These are phyloP conservation scores for Spisula subtruncata DNA, from an alignment of 2,888 invertebrate species.

Conservation along the genomic window DNA sequence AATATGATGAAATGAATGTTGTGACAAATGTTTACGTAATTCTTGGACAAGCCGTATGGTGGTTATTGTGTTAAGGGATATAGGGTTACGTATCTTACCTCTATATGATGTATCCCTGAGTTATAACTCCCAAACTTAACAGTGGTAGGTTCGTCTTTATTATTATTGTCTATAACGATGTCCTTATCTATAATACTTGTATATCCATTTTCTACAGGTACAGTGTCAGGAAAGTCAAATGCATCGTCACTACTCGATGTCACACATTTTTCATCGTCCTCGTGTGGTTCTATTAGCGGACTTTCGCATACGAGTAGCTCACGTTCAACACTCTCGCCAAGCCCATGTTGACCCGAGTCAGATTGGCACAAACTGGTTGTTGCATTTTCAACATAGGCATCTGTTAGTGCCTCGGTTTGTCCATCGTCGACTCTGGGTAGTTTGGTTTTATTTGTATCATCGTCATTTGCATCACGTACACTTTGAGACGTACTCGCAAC, in stretches of 20 bases:
- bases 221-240: not conserved
- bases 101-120: slow-evolving; percentile 24
- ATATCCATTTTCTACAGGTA: not conserved
- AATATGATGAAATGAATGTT: no score
- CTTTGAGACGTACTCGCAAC: not conserved
- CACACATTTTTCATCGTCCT: not conserved
- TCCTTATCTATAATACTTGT: not conserved
- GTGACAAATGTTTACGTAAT: no score
- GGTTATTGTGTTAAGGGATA: no score
- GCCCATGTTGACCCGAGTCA: no score
- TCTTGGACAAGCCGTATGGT: no score
- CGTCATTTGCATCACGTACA: not conserved
- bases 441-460: not conserved
- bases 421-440: not conserved
- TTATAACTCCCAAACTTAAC: not conserved
- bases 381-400: not conserved
- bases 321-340: no score
- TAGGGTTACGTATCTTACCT: slow-evolving; percentile 21
- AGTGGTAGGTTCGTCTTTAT: not conserved
- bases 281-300: not conserved
- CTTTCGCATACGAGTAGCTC: not conserved
- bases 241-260: not conserved
- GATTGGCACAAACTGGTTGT: no score
- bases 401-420: not conserved
- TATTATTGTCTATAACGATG: slow-evolving; percentile 25